These are phyloP conservation scores for Diploptera punctata DNA, from an alignment of 2,888 invertebrate genomes.

Conservation along the genomic window DNA sequence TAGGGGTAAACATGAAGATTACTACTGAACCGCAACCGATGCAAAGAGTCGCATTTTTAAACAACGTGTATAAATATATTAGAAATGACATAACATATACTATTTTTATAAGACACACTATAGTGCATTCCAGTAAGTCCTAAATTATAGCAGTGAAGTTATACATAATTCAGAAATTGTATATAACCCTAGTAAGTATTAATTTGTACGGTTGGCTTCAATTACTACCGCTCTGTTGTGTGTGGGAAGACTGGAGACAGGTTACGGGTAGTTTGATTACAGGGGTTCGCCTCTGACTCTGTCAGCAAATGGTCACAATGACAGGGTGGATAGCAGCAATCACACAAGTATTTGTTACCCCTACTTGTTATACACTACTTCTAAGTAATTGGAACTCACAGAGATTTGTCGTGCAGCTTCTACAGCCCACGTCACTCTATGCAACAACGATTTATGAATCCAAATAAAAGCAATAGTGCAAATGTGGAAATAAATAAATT, in stretches of 20 bases:
- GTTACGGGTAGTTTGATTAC: conserved; percentile 10
- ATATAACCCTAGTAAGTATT: conserved; percentile 4
- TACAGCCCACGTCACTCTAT: too few species aligned
- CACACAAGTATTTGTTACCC: conserved; percentile 24
- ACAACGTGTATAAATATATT: too few species aligned
- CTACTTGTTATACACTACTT: conserved; percentile 3
- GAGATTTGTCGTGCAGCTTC: background rate
- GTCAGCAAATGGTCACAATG: conserved; percentile 8
- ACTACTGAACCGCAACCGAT: too few species aligned
- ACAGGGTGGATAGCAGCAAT: conserved; percentile 7
- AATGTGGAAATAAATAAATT: too few species aligned
- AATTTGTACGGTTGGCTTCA: conserved; percentile 9
- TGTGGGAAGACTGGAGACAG: conserved; percentile 7
- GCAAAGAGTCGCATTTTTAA: too few species aligned
- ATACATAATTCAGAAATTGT: background rate
- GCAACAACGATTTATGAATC: too few species aligned
- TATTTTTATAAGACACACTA: too few species aligned
- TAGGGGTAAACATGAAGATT: too few species aligned
- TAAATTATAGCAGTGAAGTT: background rate
- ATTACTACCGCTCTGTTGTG: conserved; percentile 8
- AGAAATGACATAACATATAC: too few species aligned
- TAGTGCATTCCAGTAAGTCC: too few species aligned
- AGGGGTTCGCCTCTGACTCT: background rate
- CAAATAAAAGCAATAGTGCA: too few species aligned
- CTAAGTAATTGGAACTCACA: background rate